These are phyloP conservation scores for Malurus leucopterus DNA, from an alignment of 2,797 vertebrate species.

Conservation along the genomic window DNA sequence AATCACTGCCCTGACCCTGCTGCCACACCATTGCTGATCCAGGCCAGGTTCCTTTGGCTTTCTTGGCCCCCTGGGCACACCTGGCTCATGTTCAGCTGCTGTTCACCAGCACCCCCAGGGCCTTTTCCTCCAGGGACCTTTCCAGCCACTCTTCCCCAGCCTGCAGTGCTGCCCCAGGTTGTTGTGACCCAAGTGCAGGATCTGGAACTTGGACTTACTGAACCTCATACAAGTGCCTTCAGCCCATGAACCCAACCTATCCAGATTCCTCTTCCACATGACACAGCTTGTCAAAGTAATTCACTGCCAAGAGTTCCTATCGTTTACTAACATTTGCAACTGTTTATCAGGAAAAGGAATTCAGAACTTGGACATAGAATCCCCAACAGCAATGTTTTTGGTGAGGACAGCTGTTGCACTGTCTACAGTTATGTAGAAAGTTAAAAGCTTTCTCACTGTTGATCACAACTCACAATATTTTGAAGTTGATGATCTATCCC, in stretches of 20 bases:
- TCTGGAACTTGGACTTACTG: fast-evolving
- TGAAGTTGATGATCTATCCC: not conserved
- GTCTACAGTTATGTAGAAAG: not conserved
- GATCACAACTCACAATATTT: not conserved
- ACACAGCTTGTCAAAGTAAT: not conserved
- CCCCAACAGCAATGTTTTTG: not conserved
- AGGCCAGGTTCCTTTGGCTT: not conserved
- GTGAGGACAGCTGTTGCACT: not conserved
- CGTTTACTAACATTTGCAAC: not conserved
- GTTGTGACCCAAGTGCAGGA: not conserved
- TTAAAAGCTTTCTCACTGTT: not conserved
- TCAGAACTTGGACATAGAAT: not conserved
- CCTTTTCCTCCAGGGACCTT: fast-evolving
- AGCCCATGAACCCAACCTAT: not conserved
- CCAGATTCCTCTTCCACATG: not conserved
- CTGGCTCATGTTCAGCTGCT: not conserved
- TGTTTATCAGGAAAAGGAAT: not conserved
- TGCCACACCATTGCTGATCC: not conserved
- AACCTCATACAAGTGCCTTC: not conserved
- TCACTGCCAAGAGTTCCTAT: not conserved
- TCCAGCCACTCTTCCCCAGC: not conserved
- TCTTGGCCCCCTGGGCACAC: not conserved
- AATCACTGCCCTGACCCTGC: not conserved
- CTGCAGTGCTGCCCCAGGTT: no score
- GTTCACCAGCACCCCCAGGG: fast-evolving